Base-by-base conservation (phyloP, 2,797 vertebrate genomes). In the Intellagama lesueurii region DNA sequence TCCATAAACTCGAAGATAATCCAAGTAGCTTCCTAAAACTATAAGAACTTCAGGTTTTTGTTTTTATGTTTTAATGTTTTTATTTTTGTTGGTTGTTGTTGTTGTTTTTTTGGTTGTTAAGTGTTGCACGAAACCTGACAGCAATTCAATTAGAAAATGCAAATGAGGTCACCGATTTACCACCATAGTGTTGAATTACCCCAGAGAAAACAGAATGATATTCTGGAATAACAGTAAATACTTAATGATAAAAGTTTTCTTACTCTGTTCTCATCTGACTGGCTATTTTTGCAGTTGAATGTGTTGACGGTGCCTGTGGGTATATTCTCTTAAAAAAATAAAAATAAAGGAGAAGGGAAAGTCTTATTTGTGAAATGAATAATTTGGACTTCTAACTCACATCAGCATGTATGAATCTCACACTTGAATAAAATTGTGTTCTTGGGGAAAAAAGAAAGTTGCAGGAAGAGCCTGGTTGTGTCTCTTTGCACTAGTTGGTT, bases 71-170 rank as follows among this genome's bases (percentile, higher is more conserved):
- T 56, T 56, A 56, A 52, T 52, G 7, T 52, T 52, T 35, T 73
- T 32, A 17, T 14, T 7, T 72, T 72, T 32, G 44, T 77, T 77
- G 9, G 40, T 49, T 66, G n/a, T 66, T 91, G 47, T 72, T 24
- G 85, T 84, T 78, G 91, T 92, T 93, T 92, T 93, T 81, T 75
- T 68, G 22, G 70, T 56, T 90, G 96, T 94, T 96, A 96, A 96
- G 94, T 95, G 96, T 97, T 96, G 96, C 97, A 96, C 94, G 96
- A 96, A 96, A 96, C 94, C 96, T 96, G 96, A 97, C 96, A 97
- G 96, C 96, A 95, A 93, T 97, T 97, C 97, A 97, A 97, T 97
- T 97, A 97, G 97, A 96, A 97, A 97, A 97, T 97, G 97, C 96
- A 97, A 96, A 97, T 97, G 95, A 96, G 95, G 96, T 94, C 96